phyloP scores from a whole-genome alignment of 1,140 invertebrate species.

The Magallana ariakensis region DNA sequence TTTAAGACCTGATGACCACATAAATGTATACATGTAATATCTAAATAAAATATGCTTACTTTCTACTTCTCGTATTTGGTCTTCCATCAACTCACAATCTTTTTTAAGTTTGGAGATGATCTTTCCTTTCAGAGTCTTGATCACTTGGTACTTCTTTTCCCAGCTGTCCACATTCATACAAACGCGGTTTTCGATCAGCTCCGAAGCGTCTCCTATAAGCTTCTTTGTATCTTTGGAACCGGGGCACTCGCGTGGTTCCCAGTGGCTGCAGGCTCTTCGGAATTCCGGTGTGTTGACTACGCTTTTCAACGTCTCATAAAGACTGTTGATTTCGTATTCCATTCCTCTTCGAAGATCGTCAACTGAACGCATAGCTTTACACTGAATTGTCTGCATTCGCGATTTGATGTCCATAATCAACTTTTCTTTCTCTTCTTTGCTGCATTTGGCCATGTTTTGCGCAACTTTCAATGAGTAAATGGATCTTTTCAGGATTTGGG shows the following conservation, averaged over 20 bases:
- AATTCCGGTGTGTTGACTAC: conserved; percentile 40
- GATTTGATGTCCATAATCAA: conserved; percentile 50
- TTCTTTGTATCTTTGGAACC: conserved; percentile 56
- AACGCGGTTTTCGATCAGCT: conserved; percentile 60
- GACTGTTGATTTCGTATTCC: conserved; percentile 38
- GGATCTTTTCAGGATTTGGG: conserved; percentile 63
- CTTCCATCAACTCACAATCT: conserved; percentile 70
- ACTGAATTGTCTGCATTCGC: conserved; percentile 60
- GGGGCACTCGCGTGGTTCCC: conserved; percentile 49
- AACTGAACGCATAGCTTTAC: conserved; percentile 60
- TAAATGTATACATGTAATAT: too few species aligned
- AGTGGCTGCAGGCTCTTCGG: neutral
- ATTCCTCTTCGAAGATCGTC: conserved; percentile 59
- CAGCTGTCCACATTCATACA: conserved; percentile 66
- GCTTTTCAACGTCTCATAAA: conserved; percentile 28
- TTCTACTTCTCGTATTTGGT: conserved; percentile 70
- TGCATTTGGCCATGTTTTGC: conserved; percentile 52
- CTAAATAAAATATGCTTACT: too few species aligned
- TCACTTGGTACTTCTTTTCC: conserved; percentile 65
- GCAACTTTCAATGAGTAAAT: conserved; percentile 66
- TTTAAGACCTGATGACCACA: too few species aligned
- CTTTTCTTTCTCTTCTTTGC: conserved; percentile 57
- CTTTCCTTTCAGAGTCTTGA: conserved; percentile 62
- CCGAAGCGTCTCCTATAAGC: conserved; percentile 56
- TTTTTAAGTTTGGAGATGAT: conserved; percentile 67